A percentile compares a stretch with the other conserved stretches of the same genome.
These are phyloP conservation scores for Anguilla anguilla DNA, from an alignment of 2,797 vertebrate species.

Conservation along the genomic window DNA sequence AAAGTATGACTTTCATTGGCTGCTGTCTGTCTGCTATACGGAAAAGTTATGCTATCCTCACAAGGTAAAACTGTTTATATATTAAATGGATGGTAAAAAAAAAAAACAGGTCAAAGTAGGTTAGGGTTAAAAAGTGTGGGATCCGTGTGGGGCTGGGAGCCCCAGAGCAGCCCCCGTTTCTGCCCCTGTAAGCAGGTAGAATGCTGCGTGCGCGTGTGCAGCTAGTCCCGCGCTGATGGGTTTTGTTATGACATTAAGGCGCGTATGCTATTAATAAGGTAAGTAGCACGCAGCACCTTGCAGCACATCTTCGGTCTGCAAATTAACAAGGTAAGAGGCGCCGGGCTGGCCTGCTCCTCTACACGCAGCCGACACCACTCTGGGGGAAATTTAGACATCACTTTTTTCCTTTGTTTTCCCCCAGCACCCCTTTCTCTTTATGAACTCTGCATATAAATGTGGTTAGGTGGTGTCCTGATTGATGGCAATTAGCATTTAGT, in stretches of 20 bases:
- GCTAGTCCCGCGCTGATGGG: not conserved
- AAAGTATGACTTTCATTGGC: not conserved
- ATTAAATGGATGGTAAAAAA: not conserved
- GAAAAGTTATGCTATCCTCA: not conserved
- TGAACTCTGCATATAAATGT: constrained; percentile 78
- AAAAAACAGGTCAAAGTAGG: not conserved
- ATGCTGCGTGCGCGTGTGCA: not conserved
- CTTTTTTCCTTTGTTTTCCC: constrained; percentile 51
- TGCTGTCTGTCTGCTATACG: not conserved
- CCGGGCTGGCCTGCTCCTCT: constrained; percentile 53
- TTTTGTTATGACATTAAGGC: constrained; percentile 45
- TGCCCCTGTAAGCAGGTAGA: not conserved
- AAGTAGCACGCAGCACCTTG: constrained; percentile 52
- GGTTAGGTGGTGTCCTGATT: constrained; percentile 87
- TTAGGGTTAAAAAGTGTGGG: not conserved
- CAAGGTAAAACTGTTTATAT: too few relatives aligned
- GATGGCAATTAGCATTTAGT: constrained; percentile 94
- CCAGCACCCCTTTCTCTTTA: constrained; percentile 27
- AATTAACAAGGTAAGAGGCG: constrained; percentile 57
- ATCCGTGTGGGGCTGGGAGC: not conserved
- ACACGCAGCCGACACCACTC: constrained; percentile 68
- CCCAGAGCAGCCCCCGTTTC: not conserved
- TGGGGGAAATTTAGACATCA: constrained; percentile 77
- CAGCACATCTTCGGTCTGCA: constrained; percentile 49
- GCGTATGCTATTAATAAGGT: constrained; percentile 61